phyloP scores from a whole-genome alignment of 2,888 invertebrate species.

The Elmis aenea region DNA sequence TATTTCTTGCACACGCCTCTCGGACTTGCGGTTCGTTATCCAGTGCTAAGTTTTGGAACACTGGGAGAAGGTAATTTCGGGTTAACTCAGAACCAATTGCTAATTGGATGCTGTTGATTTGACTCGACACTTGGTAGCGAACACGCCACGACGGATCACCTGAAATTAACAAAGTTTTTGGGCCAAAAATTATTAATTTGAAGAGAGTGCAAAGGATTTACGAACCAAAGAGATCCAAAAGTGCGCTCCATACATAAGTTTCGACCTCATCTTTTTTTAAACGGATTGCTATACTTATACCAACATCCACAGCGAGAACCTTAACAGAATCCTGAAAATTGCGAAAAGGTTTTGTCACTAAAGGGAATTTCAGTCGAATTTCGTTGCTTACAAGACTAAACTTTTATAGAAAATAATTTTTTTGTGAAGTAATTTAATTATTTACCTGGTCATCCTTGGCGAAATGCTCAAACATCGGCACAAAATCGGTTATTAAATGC shows the following conservation, averaged over 20 bases:
- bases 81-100: conserved; percentile 25
- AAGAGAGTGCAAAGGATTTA: too few relatives aligned
- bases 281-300: conserved; percentile 28
- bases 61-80: conserved; percentile 30
- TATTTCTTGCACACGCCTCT: conserved; percentile 29
- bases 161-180: conserved; percentile 22
- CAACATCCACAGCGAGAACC: conserved; percentile 23
- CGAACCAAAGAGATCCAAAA: too few relatives aligned
- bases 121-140: conserved; percentile 32
- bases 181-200: too few relatives aligned
- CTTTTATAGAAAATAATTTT: too few relatives aligned
- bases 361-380: background rate
- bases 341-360: too few relatives aligned
- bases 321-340: conserved; percentile 36
- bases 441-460: conserved; percentile 38
- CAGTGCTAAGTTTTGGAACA: conserved; percentile 34
- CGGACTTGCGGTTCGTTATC: conserved; percentile 36
- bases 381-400: too few relatives aligned
- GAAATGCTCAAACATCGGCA: conserved; percentile 37
- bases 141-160: conserved; percentile 37
- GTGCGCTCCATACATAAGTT: conserved; percentile 31
- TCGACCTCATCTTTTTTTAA: conserved; percentile 32
- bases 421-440: background rate
- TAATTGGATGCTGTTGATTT: conserved; percentile 31
- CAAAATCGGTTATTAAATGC: conserved; percentile 34